Conservation (phyloP, 2,113 vertebrate genomes). For the human region GRCh38 chr5:5448001-5448500, state of each 20-base stretch:
- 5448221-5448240: neutral
- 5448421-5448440: rapidly evolving
- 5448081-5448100: neutral
- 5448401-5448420: too few species aligned
- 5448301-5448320: rapidly evolving
- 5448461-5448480: neutral
- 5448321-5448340: neutral
- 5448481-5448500: neutral
- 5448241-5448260: neutral
- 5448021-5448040: neutral
- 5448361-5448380: too few species aligned
- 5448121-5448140: neutral
- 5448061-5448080: neutral
- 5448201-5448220: neutral
- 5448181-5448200: neutral
- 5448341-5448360: neutral
- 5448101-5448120: neutral
- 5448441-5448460: rapidly evolving
- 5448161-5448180: neutral
- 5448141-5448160: neutral
- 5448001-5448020: neutral
- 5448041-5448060: too few species aligned
- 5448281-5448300: neutral
- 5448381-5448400: neutral
- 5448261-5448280: neutral